Conservation (phyloP, 2,113 vertebrate genomes). For the Emydura subglobosa region DNA sequence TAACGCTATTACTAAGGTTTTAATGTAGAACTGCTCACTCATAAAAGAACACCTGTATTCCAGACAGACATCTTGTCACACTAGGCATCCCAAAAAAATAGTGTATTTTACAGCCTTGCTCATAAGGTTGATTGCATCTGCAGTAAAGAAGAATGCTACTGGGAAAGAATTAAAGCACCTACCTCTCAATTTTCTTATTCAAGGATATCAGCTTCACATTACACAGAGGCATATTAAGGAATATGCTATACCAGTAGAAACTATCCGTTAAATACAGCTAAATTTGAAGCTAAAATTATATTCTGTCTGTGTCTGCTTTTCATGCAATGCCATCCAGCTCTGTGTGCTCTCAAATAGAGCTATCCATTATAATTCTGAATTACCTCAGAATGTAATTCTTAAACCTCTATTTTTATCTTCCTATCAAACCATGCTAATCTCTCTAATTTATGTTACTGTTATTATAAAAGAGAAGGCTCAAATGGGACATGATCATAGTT, state of each 20-base stretch:
- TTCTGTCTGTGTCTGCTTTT: neutral
- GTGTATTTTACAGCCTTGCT: neutral
- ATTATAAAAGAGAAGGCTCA: neutral
- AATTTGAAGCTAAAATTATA: slow-evolving; percentile 42
- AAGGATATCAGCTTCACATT: neutral
- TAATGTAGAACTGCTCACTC: neutral
- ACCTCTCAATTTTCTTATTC: neutral
- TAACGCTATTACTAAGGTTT: neutral
- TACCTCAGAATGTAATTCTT: neutral
- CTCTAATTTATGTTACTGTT: neutral
- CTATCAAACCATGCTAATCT: slow-evolving; percentile 20
- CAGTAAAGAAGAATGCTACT: neutral
- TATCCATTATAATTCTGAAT: neutral
- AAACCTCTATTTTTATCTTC: neutral
- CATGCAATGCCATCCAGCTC: neutral
- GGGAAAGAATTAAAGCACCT: neutral
- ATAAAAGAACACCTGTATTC: neutral
- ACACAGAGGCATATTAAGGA: slow-evolving; percentile 15
- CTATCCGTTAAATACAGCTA: slow-evolving; percentile 19
- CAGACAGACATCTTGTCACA: neutral
- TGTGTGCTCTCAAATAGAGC: slow-evolving; percentile 2
- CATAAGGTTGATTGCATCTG: neutral
- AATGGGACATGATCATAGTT: neutral
- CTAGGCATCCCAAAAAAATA: neutral
- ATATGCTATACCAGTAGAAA: neutral